Evolutionary conservation across 1,140 invertebrate species (phyloP).

Genomic region (Caerostris extrusa): DNA sequence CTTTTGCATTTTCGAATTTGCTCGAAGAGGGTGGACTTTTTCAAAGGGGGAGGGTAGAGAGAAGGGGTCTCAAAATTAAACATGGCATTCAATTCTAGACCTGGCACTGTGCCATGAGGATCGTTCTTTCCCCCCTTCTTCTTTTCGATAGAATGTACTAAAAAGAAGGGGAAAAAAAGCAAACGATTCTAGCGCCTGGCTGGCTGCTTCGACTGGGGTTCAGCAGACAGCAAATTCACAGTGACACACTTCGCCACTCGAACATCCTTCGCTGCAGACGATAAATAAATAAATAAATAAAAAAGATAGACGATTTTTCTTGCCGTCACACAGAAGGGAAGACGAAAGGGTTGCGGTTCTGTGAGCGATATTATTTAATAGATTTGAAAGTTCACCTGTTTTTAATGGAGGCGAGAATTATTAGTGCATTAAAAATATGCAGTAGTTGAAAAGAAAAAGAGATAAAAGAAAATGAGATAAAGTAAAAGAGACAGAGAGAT

Average conservation of each 20-base stretch:
- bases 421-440: not conserved
- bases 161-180: not conserved
- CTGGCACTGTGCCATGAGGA: slow-evolving; percentile 50
- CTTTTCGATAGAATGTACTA: not conserved
- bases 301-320: not conserved
- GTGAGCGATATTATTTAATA: not conserved
- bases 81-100: slow-evolving; percentile 48
- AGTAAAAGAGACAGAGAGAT: no score
- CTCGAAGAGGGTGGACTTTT: not conserved
- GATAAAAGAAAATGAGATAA: not conserved
- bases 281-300: slow-evolving; percentile 44
- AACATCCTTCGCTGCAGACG: slow-evolving; percentile 1
- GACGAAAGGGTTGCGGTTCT: not conserved
- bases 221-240: slow-evolving; percentile 54
- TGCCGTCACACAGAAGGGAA: not conserved
- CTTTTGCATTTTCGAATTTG: slow-evolving; percentile 13
- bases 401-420: not conserved
- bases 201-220: slow-evolving; percentile 11
- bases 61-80: slow-evolving; percentile 14
- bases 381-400: not conserved
- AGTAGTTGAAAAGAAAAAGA: not conserved
- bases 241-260: slow-evolving; percentile 25
- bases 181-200: slow-evolving; percentile 44
- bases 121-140: not conserved
- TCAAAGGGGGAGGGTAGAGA: not conserved